A percentile compares a stretch with the other conserved stretches of the same genome.
These are phyloP conservation scores for Scophthalmus maximus DNA, from an alignment of 2,113 vertebrate genomes.

Conservation along the genomic window DNA sequence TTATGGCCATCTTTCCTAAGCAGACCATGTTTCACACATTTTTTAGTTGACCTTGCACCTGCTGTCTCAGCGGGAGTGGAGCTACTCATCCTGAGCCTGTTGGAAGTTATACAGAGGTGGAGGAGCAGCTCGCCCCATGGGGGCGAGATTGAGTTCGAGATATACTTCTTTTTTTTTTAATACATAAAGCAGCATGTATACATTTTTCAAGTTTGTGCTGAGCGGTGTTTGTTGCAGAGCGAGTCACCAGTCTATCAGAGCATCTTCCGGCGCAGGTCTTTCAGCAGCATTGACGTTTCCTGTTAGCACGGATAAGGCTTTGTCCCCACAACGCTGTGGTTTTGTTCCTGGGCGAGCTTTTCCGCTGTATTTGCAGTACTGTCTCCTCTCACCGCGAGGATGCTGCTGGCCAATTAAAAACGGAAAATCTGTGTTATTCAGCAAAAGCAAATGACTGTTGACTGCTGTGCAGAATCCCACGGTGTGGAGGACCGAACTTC, in stretches of 20 bases:
- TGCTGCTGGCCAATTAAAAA: constrained; percentile 71
- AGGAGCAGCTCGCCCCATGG: neutral
- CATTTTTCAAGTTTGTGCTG: neutral
- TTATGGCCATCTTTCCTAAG: neutral
- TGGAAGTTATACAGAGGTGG: constrained; percentile 19
- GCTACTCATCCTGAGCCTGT: constrained; percentile 12
- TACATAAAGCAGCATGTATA: neutral
- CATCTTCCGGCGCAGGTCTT: constrained; percentile 29
- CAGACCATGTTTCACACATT: constrained; percentile 21
- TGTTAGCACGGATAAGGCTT: constrained; percentile 55
- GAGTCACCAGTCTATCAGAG: constrained; percentile 22
- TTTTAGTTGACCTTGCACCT: constrained; percentile 42
- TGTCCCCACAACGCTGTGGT: constrained; percentile 30
- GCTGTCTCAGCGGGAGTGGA: constrained; percentile 19
- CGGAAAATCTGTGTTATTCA: constrained; percentile 73
- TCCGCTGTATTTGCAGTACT: constrained; percentile 72
- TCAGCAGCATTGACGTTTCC: constrained; percentile 41
- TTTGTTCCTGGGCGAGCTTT: constrained; percentile 54
- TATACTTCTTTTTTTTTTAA: neutral
- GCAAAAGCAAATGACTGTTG: constrained; percentile 74
- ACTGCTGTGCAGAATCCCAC: constrained; percentile 64
- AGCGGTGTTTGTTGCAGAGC: constrained; percentile 7
- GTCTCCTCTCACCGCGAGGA: constrained; percentile 60
- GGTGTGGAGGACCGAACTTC: constrained; percentile 43
- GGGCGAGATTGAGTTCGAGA: neutral